Evolutionary conservation across 2,888 invertebrate species (phyloP).

Genomic region (Acholoe squamosa): DNA sequence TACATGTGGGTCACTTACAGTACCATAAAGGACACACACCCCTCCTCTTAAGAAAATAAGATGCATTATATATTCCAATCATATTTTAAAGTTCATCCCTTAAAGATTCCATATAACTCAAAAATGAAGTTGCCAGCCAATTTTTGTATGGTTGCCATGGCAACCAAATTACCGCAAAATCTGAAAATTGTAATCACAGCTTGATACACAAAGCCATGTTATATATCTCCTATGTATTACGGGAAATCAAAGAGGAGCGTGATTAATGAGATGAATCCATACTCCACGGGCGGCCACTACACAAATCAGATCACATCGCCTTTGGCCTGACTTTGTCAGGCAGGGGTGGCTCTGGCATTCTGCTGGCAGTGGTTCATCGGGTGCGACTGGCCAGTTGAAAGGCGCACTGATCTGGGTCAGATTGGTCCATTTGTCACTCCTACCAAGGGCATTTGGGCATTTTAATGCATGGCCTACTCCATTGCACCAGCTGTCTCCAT

Average conservation of each 20-base stretch:
- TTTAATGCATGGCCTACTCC: not conserved
- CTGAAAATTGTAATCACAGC: too few relatives aligned
- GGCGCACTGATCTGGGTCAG: not conserved
- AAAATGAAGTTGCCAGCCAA: too few relatives aligned
- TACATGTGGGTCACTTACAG: too few relatives aligned
- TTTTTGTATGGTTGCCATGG: too few relatives aligned
- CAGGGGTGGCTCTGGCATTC: not conserved
- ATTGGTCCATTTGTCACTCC: slow-evolving; percentile 7
- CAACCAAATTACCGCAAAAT: too few relatives aligned
- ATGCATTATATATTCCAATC: too few relatives aligned
- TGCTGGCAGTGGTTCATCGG: not conserved
- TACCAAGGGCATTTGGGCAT: not conserved
- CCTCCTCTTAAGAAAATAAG: too few relatives aligned
- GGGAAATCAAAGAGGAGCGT: not conserved
- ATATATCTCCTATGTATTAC: not conserved
- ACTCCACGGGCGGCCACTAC: not conserved
- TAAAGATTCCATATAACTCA: too few relatives aligned
- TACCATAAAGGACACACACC: too few relatives aligned
- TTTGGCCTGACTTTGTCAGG: not conserved
- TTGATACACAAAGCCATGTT: too few relatives aligned
- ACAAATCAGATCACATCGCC: not conserved
- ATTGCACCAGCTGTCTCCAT: not conserved
- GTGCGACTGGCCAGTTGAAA: not conserved
- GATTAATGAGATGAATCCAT: not conserved
- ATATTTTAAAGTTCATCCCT: too few relatives aligned